A percentile compares a stretch with the other conserved stretches of the same genome.
Conservation (phyloP, 1,140 invertebrate genomes). For the Eubasilissa regina region DNA sequence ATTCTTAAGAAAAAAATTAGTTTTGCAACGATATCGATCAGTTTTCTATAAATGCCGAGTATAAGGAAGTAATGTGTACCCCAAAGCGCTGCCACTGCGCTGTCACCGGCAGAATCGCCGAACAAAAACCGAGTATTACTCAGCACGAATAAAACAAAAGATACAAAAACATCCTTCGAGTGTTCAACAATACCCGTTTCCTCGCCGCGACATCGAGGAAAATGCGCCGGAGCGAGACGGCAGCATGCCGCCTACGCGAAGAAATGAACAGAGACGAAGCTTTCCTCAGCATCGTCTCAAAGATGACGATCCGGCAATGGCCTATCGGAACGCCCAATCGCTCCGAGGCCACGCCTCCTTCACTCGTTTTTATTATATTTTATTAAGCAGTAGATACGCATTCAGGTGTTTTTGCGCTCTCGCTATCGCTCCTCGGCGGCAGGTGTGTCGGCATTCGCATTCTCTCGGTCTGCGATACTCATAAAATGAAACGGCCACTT, state of each 20-base stretch:
- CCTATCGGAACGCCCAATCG: conserved; percentile 54
- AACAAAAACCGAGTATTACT: conserved; percentile 60
- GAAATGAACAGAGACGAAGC: conserved; percentile 22
- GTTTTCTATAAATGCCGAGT: too few species aligned
- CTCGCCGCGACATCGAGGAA: conserved; percentile 45
- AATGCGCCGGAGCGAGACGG: conserved; percentile 49
- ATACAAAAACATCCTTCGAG: conserved; percentile 56
- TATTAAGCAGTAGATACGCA: conserved; percentile 34
- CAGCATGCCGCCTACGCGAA: background rate
- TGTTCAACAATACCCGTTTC: conserved; percentile 35
- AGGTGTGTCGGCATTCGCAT: conserved; percentile 47
- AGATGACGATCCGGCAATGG: conserved; percentile 29
- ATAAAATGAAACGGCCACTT: conserved; percentile 35
- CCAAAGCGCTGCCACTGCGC: conserved; percentile 46
- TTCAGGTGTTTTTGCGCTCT: conserved; percentile 38
- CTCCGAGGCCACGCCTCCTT: conserved; percentile 49
- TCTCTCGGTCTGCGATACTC: conserved; percentile 18
- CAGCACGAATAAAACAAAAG: conserved; percentile 60
- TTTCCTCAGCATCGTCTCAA: background rate
- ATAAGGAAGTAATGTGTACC: too few species aligned
- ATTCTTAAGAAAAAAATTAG: too few species aligned
- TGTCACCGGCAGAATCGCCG: conserved; percentile 55
- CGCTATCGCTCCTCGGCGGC: conserved; percentile 22
- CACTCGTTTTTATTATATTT: conserved; percentile 47
- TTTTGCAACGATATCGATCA: too few species aligned